Percentiles rank a stretch among this genome's conserved stretches.
phyloP scores from a whole-genome alignment of 2,888 invertebrate genomes.

The Xestia rhomboidea region DNA sequence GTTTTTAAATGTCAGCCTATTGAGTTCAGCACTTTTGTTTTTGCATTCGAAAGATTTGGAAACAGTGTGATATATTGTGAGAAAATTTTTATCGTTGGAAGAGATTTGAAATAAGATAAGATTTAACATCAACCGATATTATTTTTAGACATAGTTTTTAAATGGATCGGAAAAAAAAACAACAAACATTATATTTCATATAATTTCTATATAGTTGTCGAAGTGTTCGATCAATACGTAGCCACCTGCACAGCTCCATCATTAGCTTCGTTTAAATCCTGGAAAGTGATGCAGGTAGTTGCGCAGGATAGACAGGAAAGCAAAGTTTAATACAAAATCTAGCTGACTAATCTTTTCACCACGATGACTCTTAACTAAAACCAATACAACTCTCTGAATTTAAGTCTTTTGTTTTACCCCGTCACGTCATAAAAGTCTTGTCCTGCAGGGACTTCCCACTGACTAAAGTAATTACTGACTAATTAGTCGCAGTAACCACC shows the following conservation, averaged over 20 bases:
- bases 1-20: conserved; percentile 49
- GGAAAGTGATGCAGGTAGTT: background rate
- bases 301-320: too few species aligned
- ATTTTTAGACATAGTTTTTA: background rate
- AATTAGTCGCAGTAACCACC: background rate
- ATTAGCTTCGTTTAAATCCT: background rate
- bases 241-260: background rate
- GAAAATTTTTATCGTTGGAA: conserved; percentile 6
- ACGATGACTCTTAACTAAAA: background rate
- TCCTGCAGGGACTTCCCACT: conserved; percentile 11
- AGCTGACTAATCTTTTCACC: background rate
- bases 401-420: background rate
- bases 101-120: background rate
- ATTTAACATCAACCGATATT: background rate
- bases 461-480: background rate
- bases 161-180: background rate
- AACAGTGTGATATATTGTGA: conserved; percentile 27
- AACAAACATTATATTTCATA: background rate
- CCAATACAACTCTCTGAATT: background rate
- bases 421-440: background rate
- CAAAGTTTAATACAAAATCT: background rate
- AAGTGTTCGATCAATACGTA: background rate
- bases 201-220: background rate
- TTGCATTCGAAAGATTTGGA: conserved; percentile 31
- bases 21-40: conserved; percentile 29